Conservation (phyloP, 2,888 invertebrate species). For the Panorpa germanica region DNA sequence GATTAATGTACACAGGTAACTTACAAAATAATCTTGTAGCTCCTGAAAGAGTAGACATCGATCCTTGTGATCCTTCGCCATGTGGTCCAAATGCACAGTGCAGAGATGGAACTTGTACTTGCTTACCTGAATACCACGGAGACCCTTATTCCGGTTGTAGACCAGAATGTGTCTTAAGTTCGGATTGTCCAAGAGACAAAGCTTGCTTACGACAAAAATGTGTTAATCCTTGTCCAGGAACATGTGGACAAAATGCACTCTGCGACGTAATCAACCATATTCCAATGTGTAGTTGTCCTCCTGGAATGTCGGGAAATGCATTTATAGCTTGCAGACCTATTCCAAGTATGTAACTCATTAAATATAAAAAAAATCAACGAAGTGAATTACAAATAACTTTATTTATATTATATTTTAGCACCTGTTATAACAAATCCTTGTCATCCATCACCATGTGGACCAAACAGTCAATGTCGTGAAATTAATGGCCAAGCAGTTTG, state of each 20-base stretch:
- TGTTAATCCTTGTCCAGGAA: conserved; percentile 52
- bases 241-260: conserved; percentile 52
- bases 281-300: conserved; percentile 51
- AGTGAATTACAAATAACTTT: neutral
- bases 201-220: conserved; percentile 56
- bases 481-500: conserved; percentile 54
- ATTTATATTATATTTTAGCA: conserved; percentile 16
- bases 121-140: conserved; percentile 52
- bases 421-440: conserved; percentile 39
- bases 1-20: conserved; percentile 12
- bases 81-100: conserved; percentile 61
- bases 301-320: conserved; percentile 48
- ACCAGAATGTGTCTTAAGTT: conserved; percentile 57
- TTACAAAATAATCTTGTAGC: no score
- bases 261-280: conserved; percentile 59
- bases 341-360: conserved; percentile 30
- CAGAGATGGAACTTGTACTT: conserved; percentile 45
- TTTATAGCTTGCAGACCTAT: conserved; percentile 28
- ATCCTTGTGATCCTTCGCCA: conserved; percentile 45
- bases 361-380: neutral
- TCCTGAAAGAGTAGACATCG: conserved; percentile 22
- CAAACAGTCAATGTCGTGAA: conserved; percentile 57
- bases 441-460: conserved; percentile 54
- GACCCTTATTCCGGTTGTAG: conserved; percentile 60
- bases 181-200: conserved; percentile 45